Base-by-base conservation (phyloP, 2,113 vertebrate species). In the Apteryx owenii region DNA sequence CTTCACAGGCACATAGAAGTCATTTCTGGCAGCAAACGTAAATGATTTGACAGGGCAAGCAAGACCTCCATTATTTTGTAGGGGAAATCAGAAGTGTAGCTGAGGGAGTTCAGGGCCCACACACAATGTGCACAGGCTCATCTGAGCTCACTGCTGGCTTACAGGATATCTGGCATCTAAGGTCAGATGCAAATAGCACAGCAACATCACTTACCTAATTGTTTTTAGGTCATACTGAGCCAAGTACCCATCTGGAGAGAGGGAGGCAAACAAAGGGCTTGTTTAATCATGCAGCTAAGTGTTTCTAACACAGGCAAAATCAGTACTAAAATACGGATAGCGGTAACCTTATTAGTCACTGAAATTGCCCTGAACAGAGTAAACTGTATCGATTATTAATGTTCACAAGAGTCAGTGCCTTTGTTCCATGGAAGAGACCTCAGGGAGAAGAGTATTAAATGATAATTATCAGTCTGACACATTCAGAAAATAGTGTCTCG, bases 231-330 rank as follows among this genome's bases (percentile, higher is more conserved):
- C 81, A 92, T 69, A 72, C 22, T 80, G 90, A 96, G 88, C 88
- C 84, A 95, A 95, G 92, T 72, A 94, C 66, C 86, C 92, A 87
- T 90, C 96, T 95, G 95, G 86, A 96, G 62, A 89, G 90, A 81
- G 33, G 16, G 31, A 91, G 73, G 61, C 56, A 94, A 91, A 95
- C 69, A 95, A 90, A 93, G 73, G 65, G 19, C 70, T 95, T 89
- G 73, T 92, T 96, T 93, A 93, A 93, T 90, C 89, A 90, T 50
- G 77, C n/a, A 89, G 51, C 65, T 89, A 92, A 92, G 76, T 61
- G 69, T 89, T 95, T 86, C 82, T 86, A 94, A 93, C 81, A 90
- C 15, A 76, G 77, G 46, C 29, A 81, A 87, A 91, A 53, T 0
- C 61, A 76, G 81, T 90, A 69, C 33, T 42, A 31, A 89, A 95